Conservation (phyloP, 2,797 vertebrate species). For the Rhinogobio ventralis region DNA sequence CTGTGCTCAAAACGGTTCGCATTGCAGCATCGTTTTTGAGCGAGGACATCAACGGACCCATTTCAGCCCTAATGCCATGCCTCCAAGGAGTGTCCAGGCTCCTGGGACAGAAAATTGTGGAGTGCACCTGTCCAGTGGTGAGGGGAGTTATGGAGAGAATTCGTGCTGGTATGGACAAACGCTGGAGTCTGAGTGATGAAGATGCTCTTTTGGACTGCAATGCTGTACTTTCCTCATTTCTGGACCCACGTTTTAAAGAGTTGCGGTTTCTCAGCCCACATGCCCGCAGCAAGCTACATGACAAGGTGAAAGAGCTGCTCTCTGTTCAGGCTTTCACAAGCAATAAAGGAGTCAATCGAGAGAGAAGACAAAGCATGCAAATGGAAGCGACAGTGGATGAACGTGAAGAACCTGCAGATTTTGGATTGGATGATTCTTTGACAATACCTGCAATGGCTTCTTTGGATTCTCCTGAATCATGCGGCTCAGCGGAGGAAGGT, state of each 20-base stretch:
- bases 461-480: slow-evolving; percentile 66
- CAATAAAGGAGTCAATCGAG: slow-evolving; percentile 28
- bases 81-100: slow-evolving; percentile 70
- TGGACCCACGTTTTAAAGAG: slow-evolving; percentile 79
- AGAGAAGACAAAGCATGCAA: slow-evolving; percentile 44
- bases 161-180: slow-evolving; percentile 64
- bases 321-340: slow-evolving; percentile 57
- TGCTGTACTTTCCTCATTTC: slow-evolving; percentile 69
- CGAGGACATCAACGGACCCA: slow-evolving; percentile 73
- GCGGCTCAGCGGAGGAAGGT: slow-evolving; percentile 63
- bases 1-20: slow-evolving; percentile 69
- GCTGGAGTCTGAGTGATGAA: slow-evolving; percentile 69
- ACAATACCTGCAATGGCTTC: slow-evolving; percentile 56
- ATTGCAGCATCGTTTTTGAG: slow-evolving; percentile 72
- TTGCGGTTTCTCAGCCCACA: slow-evolving; percentile 73
- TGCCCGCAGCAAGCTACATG: slow-evolving; percentile 68
- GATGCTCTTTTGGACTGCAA: slow-evolving; percentile 67
- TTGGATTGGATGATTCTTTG: slow-evolving; percentile 54
- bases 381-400: slow-evolving; percentile 52
- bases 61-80: slow-evolving; percentile 75
- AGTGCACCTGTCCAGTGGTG: slow-evolving; percentile 62
- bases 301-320: slow-evolving; percentile 67
- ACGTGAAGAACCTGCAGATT: slow-evolving; percentile 38
- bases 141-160: slow-evolving; percentile 66
- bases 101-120: slow-evolving; percentile 66